Evolutionary conservation across 1,140 invertebrate genomes (phyloP).

Genomic region (Condylostylus longicornis): DNA sequence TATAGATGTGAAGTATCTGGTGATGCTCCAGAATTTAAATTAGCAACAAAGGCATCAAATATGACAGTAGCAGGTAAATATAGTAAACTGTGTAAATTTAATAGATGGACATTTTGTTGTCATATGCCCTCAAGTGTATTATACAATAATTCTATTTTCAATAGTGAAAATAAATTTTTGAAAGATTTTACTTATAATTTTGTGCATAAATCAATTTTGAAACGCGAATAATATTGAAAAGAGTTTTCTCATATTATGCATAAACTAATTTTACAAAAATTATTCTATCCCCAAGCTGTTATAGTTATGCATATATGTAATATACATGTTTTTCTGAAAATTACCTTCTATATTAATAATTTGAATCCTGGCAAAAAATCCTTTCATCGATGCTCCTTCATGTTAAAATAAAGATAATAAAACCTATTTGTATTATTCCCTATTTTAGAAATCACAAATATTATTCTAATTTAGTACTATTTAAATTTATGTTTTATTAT

Average conservation of each 20-base stretch:
- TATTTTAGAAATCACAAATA: too few species aligned
- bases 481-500: neutral
- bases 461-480: too few species aligned
- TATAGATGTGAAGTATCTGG: conserved; percentile 49
- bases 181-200: neutral
- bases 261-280: too few species aligned
- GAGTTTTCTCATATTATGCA: neutral
- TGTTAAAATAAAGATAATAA: too few species aligned
- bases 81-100: too few species aligned
- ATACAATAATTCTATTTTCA: conserved; percentile 6
- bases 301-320: too few species aligned
- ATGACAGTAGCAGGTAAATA: conserved; percentile 44
- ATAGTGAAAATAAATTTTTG: neutral
- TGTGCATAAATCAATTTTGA: neutral
- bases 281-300: too few species aligned
- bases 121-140: neutral
- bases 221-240: neutral
- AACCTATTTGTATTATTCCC: too few species aligned
- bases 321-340: too few species aligned
- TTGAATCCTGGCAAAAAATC: too few species aligned
- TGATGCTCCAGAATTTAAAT: conserved; percentile 45
- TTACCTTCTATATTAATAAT: too few species aligned
- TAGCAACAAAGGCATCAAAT: conserved; percentile 40
- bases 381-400: too few species aligned
- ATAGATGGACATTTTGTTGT: conserved; percentile 1